Evolutionary conservation across 2,888 invertebrate genomes (phyloP).

Genomic region (Malthinus flaveolus): DNA sequence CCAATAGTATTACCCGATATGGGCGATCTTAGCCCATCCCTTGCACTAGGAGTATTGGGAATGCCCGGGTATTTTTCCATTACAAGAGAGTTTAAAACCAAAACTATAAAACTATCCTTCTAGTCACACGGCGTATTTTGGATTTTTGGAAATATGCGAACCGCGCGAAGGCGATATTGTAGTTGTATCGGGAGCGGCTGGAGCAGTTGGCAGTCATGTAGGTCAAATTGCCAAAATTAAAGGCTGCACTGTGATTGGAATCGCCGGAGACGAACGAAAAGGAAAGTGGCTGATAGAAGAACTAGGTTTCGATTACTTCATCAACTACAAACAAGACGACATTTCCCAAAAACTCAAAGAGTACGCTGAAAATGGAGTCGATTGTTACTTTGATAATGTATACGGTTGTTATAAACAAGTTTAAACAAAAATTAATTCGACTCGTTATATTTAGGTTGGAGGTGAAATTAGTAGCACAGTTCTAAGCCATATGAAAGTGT

Average conservation of each 20-base stretch:
- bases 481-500: conserved; percentile 64
- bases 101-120: background rate
- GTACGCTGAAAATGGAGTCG: conserved; percentile 69
- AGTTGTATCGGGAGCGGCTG: conserved; percentile 75
- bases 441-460: conserved; percentile 58
- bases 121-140: conserved; percentile 77
- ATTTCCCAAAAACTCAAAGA: conserved; percentile 59
- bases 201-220: conserved; percentile 76
- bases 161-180: conserved; percentile 75
- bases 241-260: conserved; percentile 71
- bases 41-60: conserved; percentile 66
- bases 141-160: conserved; percentile 69
- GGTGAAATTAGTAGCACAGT: conserved; percentile 65
- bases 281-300: conserved; percentile 66
- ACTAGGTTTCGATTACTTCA: conserved; percentile 69
- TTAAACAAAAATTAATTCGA: background rate
- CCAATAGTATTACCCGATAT: conserved; percentile 59
- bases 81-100: background rate
- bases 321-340: conserved; percentile 71
- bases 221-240: conserved; percentile 79
- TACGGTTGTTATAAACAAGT: conserved; percentile 37
- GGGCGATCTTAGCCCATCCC: conserved; percentile 61
- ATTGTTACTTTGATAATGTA: conserved; percentile 81
- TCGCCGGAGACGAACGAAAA: conserved; percentile 72
- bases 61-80: conserved; percentile 65